Conservation (phyloP, 2,888 invertebrate species). For the Meiosimyza decipiens region DNA sequence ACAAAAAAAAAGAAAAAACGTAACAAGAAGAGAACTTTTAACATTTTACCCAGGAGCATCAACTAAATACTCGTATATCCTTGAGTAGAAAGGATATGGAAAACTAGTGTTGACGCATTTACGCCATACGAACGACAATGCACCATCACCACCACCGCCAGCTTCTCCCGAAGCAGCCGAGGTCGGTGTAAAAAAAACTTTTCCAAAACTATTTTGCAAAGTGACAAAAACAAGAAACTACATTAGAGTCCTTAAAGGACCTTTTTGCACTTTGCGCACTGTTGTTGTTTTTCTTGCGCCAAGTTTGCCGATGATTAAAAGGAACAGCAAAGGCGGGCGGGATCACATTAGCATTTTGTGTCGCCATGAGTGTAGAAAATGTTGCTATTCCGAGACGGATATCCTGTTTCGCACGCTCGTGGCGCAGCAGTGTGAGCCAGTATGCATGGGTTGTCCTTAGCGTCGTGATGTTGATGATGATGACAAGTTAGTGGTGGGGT, state of each 20-base stretch:
- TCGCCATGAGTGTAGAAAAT: constrained; percentile 57
- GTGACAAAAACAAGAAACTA: constrained; percentile 31
- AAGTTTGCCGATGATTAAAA: constrained; percentile 61
- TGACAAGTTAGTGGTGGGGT: not conserved
- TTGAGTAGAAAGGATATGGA: constrained; percentile 21
- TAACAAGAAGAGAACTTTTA: not conserved
- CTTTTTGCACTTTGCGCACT: constrained; percentile 1
- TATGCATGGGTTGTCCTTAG: constrained; percentile 16
- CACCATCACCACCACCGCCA: not conserved
- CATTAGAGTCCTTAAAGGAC: constrained; percentile 33
- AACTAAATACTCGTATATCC: constrained; percentile 8
- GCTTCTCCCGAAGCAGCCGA: not conserved
- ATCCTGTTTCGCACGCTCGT: constrained; percentile 53
- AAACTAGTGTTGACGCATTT: constrained; percentile 33
- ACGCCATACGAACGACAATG: not conserved
- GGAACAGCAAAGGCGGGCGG: constrained; percentile 43
- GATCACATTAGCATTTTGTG: constrained; percentile 39
- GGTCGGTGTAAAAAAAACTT: constrained; percentile 15
- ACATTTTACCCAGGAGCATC: constrained; percentile 19
- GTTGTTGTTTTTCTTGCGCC: constrained; percentile 39
- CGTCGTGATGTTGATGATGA: not conserved
- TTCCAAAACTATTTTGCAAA: constrained; percentile 36
- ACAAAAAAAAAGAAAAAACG: not conserved
- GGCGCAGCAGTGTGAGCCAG: constrained; percentile 13
- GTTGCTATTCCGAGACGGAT: constrained; percentile 62